Base-by-base conservation (phyloP, 1,140 invertebrate genomes). In the Sminthurinus signatus region DNA sequence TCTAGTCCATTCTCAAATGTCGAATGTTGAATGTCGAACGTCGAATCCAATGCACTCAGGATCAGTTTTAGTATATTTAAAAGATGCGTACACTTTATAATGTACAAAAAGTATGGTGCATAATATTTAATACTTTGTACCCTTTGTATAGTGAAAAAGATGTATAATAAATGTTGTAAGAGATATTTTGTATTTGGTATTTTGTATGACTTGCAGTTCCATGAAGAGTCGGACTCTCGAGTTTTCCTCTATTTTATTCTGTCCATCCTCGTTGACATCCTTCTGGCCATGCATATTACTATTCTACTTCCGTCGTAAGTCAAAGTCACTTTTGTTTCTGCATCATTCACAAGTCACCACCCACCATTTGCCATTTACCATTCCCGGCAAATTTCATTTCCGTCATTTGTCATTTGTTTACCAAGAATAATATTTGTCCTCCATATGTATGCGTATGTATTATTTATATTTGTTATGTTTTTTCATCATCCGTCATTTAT, bases 171-270 rank as follows among this genome's bases (percentile, higher is more conserved):
- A n/a, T n/a, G n/a, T n/a, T n/a, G n/a, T n/a, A n/a, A n/a, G n/a
- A n/a, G n/a, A n/a, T n/a, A n/a, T n/a, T n/a, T n/a, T n/a, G n/a
- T n/a, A n/a, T n/a, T n/a, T n/a, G n/a, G n/a, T n/a, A n/a, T n/a
- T n/a, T n/a, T n/a, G n/a, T n/a, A n/a, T 56, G 43, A 25, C 8
- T 48, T 50, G 2, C 51, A 60, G 58, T 69, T 61, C 19, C 54
- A 46, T 36, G 50, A 52, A 43, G 58, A 66, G 44, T 54, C 58
- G 29, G 58, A 69, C 54, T 60, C 42, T 17, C 44, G 59, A 61
- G 44, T 57, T 43, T 25, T 48, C 36, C 56, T 48, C 32, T 62
- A 64, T 55, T 59, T 64, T 43, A 50, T 44, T 27, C 32, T 64
- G 28, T 64, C 62, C 52, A 31, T 64, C 19, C 29, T 58, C 4